phyloP scores from a whole-genome alignment of 1,140 invertebrate species.

The Drosophila mauritiana region DNA sequence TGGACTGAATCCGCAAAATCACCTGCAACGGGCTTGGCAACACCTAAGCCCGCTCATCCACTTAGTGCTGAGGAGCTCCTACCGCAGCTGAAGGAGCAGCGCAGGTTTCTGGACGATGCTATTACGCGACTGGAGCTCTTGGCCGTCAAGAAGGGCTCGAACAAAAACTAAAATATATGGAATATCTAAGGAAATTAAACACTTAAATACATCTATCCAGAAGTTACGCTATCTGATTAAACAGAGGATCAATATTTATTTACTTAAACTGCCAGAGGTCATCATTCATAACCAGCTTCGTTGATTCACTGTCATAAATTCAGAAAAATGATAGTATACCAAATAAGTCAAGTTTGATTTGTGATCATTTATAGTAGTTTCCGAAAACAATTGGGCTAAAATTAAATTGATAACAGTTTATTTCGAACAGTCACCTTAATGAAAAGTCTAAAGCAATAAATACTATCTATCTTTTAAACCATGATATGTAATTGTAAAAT shows the following conservation, averaged over 20 bases:
- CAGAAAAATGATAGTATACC: not conserved
- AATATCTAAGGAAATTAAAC: not conserved
- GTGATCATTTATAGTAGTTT: not conserved
- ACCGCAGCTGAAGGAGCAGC: constrained; percentile 58
- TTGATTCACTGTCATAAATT: not conserved
- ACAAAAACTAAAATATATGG: constrained; percentile 2
- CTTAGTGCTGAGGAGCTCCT: constrained; percentile 56
- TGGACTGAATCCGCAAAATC: constrained; percentile 16
- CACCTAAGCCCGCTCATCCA: not conserved
- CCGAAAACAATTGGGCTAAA: not conserved
- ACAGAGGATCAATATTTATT: not conserved
- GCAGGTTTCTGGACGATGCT: constrained; percentile 60
- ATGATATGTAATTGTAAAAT: not conserved
- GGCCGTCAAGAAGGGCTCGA: constrained; percentile 27
- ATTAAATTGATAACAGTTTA: not conserved
- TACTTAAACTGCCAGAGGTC: not conserved
- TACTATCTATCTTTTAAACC: not conserved
- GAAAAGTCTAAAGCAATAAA: too few species aligned
- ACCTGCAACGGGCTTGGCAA: not conserved
- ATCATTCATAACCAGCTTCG: not conserved
- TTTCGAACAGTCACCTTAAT: too few species aligned
- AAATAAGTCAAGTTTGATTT: not conserved
- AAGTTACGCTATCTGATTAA: not conserved
- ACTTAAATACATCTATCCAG: not conserved
- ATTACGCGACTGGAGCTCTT: constrained; percentile 58